Evolutionary conservation across 2,888 invertebrate genomes (phyloP).

Genomic region (Drosophila formosana): DNA sequence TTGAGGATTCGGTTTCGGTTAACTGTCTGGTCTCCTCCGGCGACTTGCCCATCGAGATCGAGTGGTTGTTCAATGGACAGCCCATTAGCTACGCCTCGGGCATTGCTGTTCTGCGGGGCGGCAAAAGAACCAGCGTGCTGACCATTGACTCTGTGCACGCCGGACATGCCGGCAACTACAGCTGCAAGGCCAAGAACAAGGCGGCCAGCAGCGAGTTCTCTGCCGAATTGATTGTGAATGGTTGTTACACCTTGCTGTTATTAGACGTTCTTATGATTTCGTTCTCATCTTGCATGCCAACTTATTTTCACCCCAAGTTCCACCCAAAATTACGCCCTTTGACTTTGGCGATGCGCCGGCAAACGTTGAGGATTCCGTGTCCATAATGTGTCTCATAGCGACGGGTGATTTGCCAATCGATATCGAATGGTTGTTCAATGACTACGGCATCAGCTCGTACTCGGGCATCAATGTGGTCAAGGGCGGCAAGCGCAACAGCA

Average conservation of each 20-base stretch:
- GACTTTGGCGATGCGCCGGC: slow-evolving; percentile 90
- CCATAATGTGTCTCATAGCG: slow-evolving; percentile 89
- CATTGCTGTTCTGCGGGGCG: slow-evolving; percentile 87
- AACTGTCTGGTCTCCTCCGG: slow-evolving; percentile 91
- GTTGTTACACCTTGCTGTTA: slow-evolving; percentile 76
- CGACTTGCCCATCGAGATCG: slow-evolving; percentile 88
- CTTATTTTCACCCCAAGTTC: slow-evolving; percentile 39
- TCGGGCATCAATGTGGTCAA: slow-evolving; percentile 82
- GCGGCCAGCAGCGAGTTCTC: slow-evolving; percentile 87
- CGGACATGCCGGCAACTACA: slow-evolving; percentile 91
- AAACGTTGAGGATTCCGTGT: slow-evolving; percentile 90
- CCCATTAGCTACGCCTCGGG: slow-evolving; percentile 85
- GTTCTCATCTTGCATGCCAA: slow-evolving; percentile 3
- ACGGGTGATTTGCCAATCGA: slow-evolving; percentile 89
- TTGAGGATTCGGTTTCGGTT: slow-evolving; percentile 89
- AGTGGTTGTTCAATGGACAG: slow-evolving; percentile 88
- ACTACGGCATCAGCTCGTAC: slow-evolving; percentile 82
- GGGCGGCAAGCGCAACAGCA: slow-evolving; percentile 87
- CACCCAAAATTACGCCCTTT: slow-evolving; percentile 89
- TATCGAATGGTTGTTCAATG: slow-evolving; percentile 88
- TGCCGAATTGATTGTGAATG: slow-evolving; percentile 90
- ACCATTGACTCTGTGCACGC: slow-evolving; percentile 89
- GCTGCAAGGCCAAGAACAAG: slow-evolving; percentile 89
- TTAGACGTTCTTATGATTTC: slow-evolving; percentile 36
- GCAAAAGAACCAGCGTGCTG: slow-evolving; percentile 88